Percentiles rank a stretch among this genome's conserved stretches.
These are phyloP conservation scores for Scopus umbretta DNA, from an alignment of 2,113 vertebrate species.

Conservation along the genomic window DNA sequence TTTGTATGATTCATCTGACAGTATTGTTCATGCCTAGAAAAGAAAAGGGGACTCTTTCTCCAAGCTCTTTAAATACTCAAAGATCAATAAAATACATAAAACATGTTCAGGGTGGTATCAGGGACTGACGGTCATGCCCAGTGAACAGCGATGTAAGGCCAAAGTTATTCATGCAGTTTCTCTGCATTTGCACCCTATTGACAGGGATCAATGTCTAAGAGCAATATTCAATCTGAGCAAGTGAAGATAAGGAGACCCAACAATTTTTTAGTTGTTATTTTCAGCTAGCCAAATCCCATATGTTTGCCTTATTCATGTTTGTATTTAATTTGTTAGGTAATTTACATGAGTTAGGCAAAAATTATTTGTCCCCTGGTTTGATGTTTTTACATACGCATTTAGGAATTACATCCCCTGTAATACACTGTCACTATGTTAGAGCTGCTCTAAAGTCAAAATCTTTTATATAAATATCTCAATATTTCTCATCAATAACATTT, in stretches of 20 bases:
- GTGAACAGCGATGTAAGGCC: background rate
- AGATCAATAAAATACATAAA: background rate
- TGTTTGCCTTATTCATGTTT: background rate
- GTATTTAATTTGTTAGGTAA: background rate
- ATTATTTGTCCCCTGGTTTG: background rate
- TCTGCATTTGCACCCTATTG: background rate
- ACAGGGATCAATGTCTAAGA: background rate
- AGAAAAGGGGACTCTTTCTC: background rate
- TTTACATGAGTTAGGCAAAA: background rate
- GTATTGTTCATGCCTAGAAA: background rate
- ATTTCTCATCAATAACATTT: conserved; percentile 9
- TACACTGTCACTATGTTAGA: background rate
- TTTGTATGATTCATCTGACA: background rate
- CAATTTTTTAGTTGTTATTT: background rate
- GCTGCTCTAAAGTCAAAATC: background rate
- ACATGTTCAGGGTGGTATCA: background rate
- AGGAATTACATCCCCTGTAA: background rate
- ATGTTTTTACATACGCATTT: background rate
- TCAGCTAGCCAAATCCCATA: background rate
- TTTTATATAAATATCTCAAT: background rate
- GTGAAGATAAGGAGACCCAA: background rate
- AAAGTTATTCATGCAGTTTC: background rate
- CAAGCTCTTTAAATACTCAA: background rate
- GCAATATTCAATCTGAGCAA: background rate
- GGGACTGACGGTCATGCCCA: background rate